Evolutionary conservation across 2,888 invertebrate species (phyloP), one percentile per base, ranked within the genome.

Genomic region (Iphiclides podalirius): DNA sequence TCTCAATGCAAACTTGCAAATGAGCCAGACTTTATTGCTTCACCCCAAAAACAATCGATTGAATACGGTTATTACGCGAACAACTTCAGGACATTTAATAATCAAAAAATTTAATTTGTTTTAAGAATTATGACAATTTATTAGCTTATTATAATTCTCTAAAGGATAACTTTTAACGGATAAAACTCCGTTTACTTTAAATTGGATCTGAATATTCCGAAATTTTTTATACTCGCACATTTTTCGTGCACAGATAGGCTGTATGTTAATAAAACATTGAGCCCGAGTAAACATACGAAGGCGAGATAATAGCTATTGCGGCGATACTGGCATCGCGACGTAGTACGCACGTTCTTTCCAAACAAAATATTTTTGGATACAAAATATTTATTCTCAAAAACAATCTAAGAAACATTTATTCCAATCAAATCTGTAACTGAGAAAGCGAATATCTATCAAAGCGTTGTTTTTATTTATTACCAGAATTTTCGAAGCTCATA

Each of bases 201-300:
- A n/a, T n/a, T n/a, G n/a, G n/a, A n/a, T n/a, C n/a, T n/a, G n/a
- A 17, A 64, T 69, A 68, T 70, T 72, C 67, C 59, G 66, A 65
- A 66, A 31, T 66, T 66, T 70, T 59, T 61, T 62, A 64, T 55
- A 58, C 58, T 45, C 45, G 40, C 51, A 65, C 64, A 68, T 67
- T 66, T 59, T 26, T 44, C 43, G 28, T 17, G 34, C 47, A 42
- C 47, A 55, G 51, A 61, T 65, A 59, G 52, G 58, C 39, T 43
- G 43, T 39, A 63, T 66, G 71, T 70, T 73, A 71, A 67, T 72
- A 77, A 72, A 75, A 70, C 66, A 69, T 58, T 63, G 64, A 71
- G 75, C 66, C 64, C 66, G 57, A 52, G 71, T 66, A 78, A 79
- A 81, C 75, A 79, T 42, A 52, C 38, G 56, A 39, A 40, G 20